Percentiles rank a stretch among this genome's conserved stretches.
Conservation (phyloP, 1,140 invertebrate genomes). For the Pogonognathellus flavescens region DNA sequence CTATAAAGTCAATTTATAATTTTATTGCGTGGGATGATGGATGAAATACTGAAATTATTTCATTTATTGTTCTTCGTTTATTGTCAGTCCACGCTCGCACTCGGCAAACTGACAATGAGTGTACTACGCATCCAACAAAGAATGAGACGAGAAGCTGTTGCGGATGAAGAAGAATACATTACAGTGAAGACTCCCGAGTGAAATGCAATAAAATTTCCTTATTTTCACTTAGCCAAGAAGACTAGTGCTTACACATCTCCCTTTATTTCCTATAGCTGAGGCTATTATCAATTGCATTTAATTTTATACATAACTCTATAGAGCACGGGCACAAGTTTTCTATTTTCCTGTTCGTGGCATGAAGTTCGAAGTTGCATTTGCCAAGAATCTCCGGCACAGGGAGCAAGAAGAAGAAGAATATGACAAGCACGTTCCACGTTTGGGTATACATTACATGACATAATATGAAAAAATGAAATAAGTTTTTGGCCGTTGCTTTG, state of each 20-base stretch:
- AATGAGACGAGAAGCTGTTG: not conserved
- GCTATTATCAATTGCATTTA: too few species aligned
- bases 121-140: not conserved
- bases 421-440: slow-evolving; percentile 2
- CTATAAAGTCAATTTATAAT: slow-evolving; percentile 20
- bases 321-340: too few species aligned
- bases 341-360: too few species aligned
- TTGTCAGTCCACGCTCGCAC: not conserved
- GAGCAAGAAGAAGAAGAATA: not conserved
- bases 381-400: not conserved
- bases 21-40: slow-evolving; percentile 43
- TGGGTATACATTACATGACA: slow-evolving; percentile 26
- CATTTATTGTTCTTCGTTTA: slow-evolving; percentile 6
- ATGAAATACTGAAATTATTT: slow-evolving; percentile 16
- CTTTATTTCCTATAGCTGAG: too few species aligned
- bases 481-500: slow-evolving; percentile 18
- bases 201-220: slow-evolving; percentile 49
- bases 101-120: not conserved
- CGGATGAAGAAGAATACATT: slow-evolving; percentile 12
- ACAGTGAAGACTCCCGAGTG: not conserved
- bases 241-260: too few species aligned
- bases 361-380: too few species aligned
- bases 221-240: slow-evolving; percentile 13
- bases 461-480: slow-evolving; percentile 42
- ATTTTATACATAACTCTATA: too few species aligned